These are phyloP conservation scores for Rhagologus leucostigma DNA, from an alignment of 2,113 vertebrate genomes.

Conservation along the genomic window DNA sequence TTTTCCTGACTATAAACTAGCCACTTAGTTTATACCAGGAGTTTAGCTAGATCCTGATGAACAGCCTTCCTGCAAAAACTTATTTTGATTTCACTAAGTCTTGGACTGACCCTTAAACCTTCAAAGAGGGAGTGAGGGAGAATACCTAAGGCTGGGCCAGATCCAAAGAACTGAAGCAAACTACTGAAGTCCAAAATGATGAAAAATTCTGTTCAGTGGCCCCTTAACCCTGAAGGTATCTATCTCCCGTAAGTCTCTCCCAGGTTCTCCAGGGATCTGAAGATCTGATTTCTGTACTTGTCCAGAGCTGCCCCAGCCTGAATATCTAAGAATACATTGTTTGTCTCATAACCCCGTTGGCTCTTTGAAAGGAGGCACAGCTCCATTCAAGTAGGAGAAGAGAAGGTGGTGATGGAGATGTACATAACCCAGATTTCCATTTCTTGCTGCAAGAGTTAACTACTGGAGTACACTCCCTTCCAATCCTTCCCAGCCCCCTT, in stretches of 20 bases:
- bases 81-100: background rate
- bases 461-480: background rate
- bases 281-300: background rate
- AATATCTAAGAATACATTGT: background rate
- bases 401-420: background rate
- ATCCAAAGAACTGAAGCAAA: conserved; percentile 1
- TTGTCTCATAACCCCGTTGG: background rate
- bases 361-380: background rate
- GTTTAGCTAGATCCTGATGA: background rate
- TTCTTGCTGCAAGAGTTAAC: background rate
- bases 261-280: background rate
- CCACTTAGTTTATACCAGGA: background rate
- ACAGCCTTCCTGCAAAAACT: background rate
- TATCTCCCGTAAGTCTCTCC: background rate
- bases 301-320: background rate
- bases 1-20: background rate
- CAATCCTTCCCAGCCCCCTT: background rate
- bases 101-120: background rate
- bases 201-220: background rate
- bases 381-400: background rate
- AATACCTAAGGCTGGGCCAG: background rate
- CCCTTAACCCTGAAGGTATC: background rate
- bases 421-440: background rate
- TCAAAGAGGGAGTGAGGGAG: background rate
- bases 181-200: background rate